phyloP scores from a whole-genome alignment of 2,797 vertebrate genomes.

The Sarcophilus harrisii region DNA sequence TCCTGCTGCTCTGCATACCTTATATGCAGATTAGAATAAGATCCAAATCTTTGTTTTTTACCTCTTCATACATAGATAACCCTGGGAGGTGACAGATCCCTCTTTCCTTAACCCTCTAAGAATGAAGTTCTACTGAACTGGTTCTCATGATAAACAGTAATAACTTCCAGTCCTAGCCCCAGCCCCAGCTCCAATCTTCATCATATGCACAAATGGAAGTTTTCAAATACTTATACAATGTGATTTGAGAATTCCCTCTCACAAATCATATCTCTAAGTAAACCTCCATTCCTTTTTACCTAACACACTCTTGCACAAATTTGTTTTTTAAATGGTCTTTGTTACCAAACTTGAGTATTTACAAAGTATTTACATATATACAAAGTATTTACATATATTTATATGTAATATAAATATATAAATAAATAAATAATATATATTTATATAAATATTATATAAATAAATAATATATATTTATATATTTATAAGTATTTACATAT shows the following conservation, averaged over 20 bases:
- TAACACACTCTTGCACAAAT: not conserved
- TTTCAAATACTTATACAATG: not conserved
- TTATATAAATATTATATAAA: too few relatives aligned
- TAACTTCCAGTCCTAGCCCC: not conserved
- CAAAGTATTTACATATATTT: too few relatives aligned
- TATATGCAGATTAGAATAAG: not conserved
- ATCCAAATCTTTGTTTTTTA: not conserved
- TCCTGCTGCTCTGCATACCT: not conserved
- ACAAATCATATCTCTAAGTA: not conserved
- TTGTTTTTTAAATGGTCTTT: not conserved
- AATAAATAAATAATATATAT: too few relatives aligned
- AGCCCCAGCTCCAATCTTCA: not conserved
- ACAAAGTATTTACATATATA: too few relatives aligned
- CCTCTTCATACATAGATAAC: not conserved
- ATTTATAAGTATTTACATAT: too few relatives aligned
- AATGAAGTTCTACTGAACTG: not conserved
- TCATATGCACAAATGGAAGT: not conserved
- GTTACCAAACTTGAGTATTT: not conserved
- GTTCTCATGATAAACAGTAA: not conserved
- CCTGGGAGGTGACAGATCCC: not conserved
- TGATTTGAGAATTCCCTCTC: not conserved
- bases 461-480: too few relatives aligned
- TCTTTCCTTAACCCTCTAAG: not conserved
- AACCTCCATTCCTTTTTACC: not conserved
- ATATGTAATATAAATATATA: too few relatives aligned